phyloP scores from a whole-genome alignment of 64 coral and sea anemone species.

The Actinia equina region DNA sequence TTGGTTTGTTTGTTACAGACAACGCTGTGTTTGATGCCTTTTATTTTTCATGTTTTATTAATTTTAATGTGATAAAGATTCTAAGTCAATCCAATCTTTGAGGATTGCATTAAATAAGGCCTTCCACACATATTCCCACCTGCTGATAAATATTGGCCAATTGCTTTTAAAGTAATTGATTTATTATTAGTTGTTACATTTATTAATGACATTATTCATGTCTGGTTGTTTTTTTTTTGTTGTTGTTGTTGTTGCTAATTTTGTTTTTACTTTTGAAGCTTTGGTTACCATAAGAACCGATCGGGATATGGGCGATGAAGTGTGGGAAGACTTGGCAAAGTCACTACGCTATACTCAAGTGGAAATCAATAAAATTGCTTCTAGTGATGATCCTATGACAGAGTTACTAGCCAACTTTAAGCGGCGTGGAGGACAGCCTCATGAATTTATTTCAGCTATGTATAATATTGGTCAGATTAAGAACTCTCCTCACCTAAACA shows the following conservation, averaged over 20 bases:
- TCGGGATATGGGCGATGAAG: conserved; percentile 86
- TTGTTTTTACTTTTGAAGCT: conserved; percentile 20
- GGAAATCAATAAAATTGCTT: conserved; percentile 61
- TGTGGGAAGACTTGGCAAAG: conserved; percentile 87
- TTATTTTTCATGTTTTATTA: no score
- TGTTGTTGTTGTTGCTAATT: background rate
- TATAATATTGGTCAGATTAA: conserved; percentile 59
- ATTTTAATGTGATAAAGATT: no score
- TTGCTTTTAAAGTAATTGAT: no score
- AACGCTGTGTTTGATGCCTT: no score
- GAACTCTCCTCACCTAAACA: conserved; percentile 19
- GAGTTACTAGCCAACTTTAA: conserved; percentile 80
- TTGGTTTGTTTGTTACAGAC: no score
- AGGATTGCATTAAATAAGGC: no score
- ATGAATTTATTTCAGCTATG: conserved; percentile 84
- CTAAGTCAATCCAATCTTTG: no score
- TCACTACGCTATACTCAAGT: conserved; percentile 74
- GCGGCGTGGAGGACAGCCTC: conserved; percentile 65
- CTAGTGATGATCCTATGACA: conserved; percentile 54
- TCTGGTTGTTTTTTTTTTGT: no score
- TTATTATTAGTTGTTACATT: no score
- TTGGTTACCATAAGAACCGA: conserved; percentile 82
- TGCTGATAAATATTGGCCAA: no score
- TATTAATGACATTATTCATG: no score
- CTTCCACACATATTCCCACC: no score